Evolutionary conservation across 2,797 vertebrate species (phyloP).

Genomic region (Bryconaethiops microstoma): DNA sequence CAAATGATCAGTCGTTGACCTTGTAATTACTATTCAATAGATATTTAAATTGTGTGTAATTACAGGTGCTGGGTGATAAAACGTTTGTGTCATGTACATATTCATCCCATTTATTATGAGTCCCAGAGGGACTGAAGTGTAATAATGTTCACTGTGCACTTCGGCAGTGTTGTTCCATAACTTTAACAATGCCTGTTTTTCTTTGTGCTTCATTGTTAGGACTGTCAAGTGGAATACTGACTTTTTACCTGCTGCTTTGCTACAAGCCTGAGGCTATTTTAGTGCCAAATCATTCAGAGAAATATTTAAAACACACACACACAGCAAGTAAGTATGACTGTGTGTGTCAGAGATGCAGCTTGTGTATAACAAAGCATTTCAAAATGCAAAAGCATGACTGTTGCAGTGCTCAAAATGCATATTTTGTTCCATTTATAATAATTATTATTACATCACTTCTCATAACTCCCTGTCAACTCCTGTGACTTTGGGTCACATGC

Average conservation of each 20-base stretch:
- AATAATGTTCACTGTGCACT: slow-evolving; percentile 8
- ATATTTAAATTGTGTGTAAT: slow-evolving; percentile 75
- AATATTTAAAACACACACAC: slow-evolving; percentile 6
- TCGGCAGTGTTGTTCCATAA: neutral
- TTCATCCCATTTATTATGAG: slow-evolving; percentile 22
- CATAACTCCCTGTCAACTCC: slow-evolving; percentile 9
- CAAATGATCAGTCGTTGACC: slow-evolving; percentile 68
- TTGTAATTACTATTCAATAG: slow-evolving; percentile 69
- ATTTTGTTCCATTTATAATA: slow-evolving; percentile 10
- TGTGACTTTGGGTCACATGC: neutral
- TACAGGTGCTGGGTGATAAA: slow-evolving; percentile 66
- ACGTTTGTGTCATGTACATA: slow-evolving; percentile 21
- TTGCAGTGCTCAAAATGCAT: slow-evolving; percentile 14
- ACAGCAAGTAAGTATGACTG: neutral
- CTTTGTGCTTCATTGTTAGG: neutral
- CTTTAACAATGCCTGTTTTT: slow-evolving; percentile 10
- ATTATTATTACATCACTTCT: slow-evolving; percentile 20
- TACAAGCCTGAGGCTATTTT: slow-evolving; percentile 28
- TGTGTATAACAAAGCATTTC: slow-evolving; percentile 3
- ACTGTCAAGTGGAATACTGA: neutral
- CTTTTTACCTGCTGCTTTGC: slow-evolving; percentile 1
- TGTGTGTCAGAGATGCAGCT: neutral
- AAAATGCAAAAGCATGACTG: neutral
- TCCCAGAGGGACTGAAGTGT: slow-evolving; percentile 9
- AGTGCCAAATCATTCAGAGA: neutral